phyloP scores from a whole-genome alignment of 2,797 vertebrate species.

The Phataginus tetradactyla region DNA sequence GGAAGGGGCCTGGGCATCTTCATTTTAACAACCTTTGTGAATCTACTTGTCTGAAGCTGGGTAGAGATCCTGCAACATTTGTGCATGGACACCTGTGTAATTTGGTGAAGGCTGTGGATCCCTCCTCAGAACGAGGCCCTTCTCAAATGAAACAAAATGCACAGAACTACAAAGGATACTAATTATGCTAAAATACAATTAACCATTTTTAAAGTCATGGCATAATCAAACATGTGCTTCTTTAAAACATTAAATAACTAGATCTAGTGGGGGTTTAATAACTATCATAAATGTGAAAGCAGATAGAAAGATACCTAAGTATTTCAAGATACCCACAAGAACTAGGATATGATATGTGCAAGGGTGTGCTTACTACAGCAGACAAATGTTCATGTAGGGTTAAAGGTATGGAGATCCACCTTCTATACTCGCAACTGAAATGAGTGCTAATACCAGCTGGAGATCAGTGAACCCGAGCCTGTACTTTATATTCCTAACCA shows the following conservation, averaged over 20 bases:
- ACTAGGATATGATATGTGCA: no score
- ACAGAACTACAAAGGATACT: background rate
- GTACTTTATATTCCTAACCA: background rate
- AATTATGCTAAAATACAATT: background rate
- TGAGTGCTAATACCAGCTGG: background rate
- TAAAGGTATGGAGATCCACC: rapidly evolving
- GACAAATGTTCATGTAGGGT: background rate
- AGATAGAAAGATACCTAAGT: background rate
- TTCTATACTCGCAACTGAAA: background rate
- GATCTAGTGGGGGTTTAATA: background rate
- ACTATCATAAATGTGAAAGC: background rate
- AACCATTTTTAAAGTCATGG: background rate
- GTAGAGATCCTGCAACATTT: background rate
- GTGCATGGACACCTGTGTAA: background rate
- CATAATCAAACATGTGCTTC: background rate
- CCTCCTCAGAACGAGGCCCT: background rate
- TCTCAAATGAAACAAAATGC: background rate
- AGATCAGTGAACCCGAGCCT: background rate
- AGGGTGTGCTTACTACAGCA: background rate
- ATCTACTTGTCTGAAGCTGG: background rate
- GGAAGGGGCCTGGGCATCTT: background rate
- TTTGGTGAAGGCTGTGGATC: no score
- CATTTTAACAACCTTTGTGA: background rate
- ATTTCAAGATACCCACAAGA: background rate
- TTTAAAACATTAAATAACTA: background rate